Evolutionary conservation across 1,140 invertebrate genomes (phyloP).

Genomic region (Wiebesia pumilae): DNA sequence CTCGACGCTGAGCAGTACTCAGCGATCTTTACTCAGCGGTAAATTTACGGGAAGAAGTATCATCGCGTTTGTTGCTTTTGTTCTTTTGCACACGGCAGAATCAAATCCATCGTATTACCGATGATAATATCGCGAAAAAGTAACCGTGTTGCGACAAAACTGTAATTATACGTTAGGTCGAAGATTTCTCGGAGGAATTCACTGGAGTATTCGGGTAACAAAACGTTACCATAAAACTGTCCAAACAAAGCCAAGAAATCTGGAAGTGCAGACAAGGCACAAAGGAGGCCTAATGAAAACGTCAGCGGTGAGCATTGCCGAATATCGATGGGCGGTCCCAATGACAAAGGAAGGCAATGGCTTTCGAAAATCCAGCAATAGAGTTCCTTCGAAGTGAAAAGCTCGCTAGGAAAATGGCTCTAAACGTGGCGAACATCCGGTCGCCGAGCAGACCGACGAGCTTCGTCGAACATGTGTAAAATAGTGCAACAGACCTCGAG

Average conservation of each 20-base stretch:
- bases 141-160: neutral
- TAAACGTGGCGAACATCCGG: constrained; percentile 11
- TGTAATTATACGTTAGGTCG: neutral
- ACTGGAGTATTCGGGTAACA: neutral
- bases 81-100: neutral
- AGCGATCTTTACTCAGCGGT: neutral
- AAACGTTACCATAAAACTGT: constrained; percentile 20
- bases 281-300: constrained; percentile 28
- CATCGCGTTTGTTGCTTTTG: no score
- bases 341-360: neutral
- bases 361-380: neutral
- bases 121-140: neutral
- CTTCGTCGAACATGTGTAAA: constrained; percentile 7
- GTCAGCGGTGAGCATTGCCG: neutral
- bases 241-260: constrained; percentile 24
- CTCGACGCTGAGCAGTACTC: neutral
- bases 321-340: neutral
- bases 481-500: neutral
- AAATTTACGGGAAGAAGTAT: neutral
- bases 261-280: constrained; percentile 8
- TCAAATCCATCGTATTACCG: neutral
- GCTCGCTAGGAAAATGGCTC: neutral
- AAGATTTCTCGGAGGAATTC: neutral
- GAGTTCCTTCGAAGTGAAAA: constrained; percentile 5
- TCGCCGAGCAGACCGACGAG: neutral